Conservation (phyloP, 2,797 vertebrate genomes). For the Monodelphis domestica region DNA sequence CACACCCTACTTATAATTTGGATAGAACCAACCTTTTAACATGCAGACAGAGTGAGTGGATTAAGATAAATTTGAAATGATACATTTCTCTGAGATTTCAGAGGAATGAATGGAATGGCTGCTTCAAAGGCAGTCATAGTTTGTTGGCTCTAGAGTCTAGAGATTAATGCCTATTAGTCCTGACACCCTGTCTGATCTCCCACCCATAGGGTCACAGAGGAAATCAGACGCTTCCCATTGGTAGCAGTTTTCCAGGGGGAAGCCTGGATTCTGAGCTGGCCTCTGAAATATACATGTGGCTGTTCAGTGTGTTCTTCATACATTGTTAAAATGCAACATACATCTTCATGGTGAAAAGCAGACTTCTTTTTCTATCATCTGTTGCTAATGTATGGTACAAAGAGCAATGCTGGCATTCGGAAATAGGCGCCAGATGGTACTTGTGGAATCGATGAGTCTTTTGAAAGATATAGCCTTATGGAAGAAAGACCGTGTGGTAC, state of each 20-base stretch:
- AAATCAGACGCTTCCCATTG: background rate
- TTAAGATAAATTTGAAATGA: background rate
- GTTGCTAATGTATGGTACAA: background rate
- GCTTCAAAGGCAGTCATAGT: slow-evolving; percentile 21
- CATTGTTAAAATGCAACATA: background rate
- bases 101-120: background rate
- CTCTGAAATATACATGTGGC: background rate
- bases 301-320: background rate
- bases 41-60: too few species aligned
- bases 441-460: background rate
- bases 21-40: slow-evolving; percentile 27
- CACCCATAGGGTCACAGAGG: background rate
- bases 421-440: background rate
- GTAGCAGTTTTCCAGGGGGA: background rate
- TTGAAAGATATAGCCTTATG: background rate
- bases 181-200: background rate
- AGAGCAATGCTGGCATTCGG: background rate
- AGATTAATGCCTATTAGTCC: slow-evolving; percentile 2
- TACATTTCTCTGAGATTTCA: slow-evolving; percentile 9
- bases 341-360: background rate
- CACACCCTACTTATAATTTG: slow-evolving; percentile 11
- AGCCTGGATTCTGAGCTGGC: background rate
- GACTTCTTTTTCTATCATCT: background rate
- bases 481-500: background rate
- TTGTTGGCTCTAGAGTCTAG: slow-evolving; percentile 10